A percentile compares a stretch with the other conserved stretches of the same genome.
phyloP scores from a whole-genome alignment of 2,797 vertebrate genomes.

The Crax fasciolata region DNA sequence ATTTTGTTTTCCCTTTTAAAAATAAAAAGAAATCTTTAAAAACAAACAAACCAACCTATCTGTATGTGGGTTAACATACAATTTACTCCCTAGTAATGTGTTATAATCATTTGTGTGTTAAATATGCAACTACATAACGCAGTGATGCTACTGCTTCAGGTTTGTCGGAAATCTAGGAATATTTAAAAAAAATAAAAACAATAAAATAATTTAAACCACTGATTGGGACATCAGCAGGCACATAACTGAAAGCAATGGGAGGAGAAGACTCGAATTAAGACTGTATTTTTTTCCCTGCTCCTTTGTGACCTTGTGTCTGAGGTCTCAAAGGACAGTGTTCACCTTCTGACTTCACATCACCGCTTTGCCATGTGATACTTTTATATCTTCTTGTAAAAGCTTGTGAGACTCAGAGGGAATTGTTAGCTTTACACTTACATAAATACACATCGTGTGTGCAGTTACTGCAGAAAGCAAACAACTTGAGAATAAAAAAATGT shows the following conservation, averaged over 20 bases:
- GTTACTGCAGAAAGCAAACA: not conserved
- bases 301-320: not conserved
- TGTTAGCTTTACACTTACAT: not conserved
- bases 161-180: not conserved
- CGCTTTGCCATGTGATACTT: not conserved
- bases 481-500: not conserved
- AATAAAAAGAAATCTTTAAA: not conserved
- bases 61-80: not conserved
- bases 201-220: not conserved
- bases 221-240: not conserved
- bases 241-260: not conserved
- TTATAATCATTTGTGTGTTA: rapidly evolving
- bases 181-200: not conserved
- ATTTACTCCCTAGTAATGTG: not conserved
- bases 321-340: not conserved
- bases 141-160: not conserved
- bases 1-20: not conserved
- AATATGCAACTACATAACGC: not conserved
- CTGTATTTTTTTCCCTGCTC: not conserved
- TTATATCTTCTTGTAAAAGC: not conserved
- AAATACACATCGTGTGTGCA: not conserved
- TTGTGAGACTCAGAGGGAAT: not conserved
- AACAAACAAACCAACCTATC: not conserved
- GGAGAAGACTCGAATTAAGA: not conserved
- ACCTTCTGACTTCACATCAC: slow-evolving; percentile 11